phyloP scores from a whole-genome alignment of 2,113 vertebrate genomes.

The Gambusia affinis region DNA sequence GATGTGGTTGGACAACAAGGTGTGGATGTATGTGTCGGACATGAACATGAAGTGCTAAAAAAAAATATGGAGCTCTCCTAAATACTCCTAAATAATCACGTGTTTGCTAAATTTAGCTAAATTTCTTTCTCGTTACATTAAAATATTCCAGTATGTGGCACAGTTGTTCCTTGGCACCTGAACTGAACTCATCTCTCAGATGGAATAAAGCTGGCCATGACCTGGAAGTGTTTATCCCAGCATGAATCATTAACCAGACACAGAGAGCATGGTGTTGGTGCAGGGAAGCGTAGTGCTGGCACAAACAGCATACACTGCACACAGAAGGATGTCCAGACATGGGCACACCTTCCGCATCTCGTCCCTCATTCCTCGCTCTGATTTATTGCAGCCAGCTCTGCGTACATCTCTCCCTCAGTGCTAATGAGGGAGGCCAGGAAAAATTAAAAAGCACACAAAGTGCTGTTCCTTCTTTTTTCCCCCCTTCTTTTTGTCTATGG shows the following conservation, averaged over 20 bases:
- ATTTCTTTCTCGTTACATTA: not conserved
- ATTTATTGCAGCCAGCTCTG: constrained; percentile 69
- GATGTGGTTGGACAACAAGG: not conserved
- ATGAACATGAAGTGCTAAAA: not conserved
- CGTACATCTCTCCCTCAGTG: constrained; percentile 50
- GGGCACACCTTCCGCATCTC: constrained; percentile 30
- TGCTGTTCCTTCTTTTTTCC: constrained; percentile 13
- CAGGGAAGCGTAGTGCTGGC: constrained; percentile 57
- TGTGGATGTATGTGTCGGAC: not conserved
- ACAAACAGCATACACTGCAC: constrained; percentile 54
- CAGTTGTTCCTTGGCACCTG: constrained; percentile 60
- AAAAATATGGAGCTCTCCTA: not conserved
- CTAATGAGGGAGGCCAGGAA: constrained; percentile 54
- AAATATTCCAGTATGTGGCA: constrained; percentile 32
- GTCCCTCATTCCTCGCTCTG: constrained; percentile 43
- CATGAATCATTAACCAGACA: constrained; percentile 75
- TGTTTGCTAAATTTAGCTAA: not conserved
- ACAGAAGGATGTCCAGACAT: constrained; percentile 40
- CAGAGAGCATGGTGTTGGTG: constrained; percentile 57
- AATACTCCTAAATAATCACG: not conserved
- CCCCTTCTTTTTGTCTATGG: not conserved
- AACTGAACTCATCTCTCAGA: constrained; percentile 37
- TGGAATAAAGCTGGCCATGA: constrained; percentile 55
- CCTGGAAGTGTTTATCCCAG: constrained; percentile 72
- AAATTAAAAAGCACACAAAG: constrained; percentile 54